Conservation (phyloP, 2,797 vertebrate species). For the Cryptoblepharus egeriae region DNA sequence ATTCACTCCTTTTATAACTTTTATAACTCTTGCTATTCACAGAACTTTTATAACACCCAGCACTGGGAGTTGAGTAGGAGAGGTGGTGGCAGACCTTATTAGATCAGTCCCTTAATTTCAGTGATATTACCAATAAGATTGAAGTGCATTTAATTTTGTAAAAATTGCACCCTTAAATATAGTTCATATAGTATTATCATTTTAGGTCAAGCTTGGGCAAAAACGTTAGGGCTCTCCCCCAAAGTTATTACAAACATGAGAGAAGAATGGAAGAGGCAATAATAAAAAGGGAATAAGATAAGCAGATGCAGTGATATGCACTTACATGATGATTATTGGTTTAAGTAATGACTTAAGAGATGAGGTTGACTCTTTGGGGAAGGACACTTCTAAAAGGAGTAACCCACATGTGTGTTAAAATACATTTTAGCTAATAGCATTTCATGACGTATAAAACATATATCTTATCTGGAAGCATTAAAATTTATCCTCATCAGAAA, state of each 20-base stretch:
- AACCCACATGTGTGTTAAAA: not conserved
- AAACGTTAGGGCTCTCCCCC: not conserved
- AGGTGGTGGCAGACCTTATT: no score
- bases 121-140: not conserved
- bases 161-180: not conserved
- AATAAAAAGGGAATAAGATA: not conserved
- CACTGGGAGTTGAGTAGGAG: no score
- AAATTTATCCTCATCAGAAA: slow-evolving; percentile 79
- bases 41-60: no score
- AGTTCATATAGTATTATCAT: not conserved
- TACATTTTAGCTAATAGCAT: not conserved
- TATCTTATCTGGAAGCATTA: slow-evolving; percentile 24
- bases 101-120: not conserved
- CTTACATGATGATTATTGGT: not conserved
- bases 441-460: not conserved
- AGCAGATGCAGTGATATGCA: not conserved
- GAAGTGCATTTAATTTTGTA: not conserved
- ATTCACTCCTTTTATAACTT: no score
- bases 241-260: not conserved
- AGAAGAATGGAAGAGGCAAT: not conserved
- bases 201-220: not conserved
- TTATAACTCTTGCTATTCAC: no score
- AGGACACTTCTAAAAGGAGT: no score
- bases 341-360: not conserved
- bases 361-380: not conserved